phyloP scores from a whole-genome alignment of 2,113 vertebrate genomes.

The Typhlomys cinereus region DNA sequence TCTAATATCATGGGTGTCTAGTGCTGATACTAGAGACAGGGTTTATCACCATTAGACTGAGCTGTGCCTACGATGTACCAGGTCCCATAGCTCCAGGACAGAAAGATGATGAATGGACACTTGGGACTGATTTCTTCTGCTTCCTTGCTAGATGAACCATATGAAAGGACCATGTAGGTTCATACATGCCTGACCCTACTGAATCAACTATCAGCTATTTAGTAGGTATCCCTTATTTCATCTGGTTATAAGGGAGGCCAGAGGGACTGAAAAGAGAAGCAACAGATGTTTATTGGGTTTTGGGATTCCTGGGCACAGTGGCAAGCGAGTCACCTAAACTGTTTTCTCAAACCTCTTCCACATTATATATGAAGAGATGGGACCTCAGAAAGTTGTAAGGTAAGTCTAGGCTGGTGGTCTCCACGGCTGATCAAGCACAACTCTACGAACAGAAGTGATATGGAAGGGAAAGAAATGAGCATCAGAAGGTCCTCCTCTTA shows the following conservation, averaged over 20 bases:
- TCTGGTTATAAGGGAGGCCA: neutral
- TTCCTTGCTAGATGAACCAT: neutral
- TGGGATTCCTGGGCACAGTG: neutral
- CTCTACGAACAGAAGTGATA: neutral
- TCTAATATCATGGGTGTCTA: slow-evolving; percentile 43
- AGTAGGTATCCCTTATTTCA: neutral
- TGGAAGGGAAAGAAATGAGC: neutral
- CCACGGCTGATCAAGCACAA: neutral
- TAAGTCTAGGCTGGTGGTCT: neutral
- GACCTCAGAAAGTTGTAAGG: neutral
- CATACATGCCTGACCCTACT: neutral
- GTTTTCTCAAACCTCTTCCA: neutral
- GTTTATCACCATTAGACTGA: slow-evolving; percentile 6
- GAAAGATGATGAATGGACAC: slow-evolving; percentile 8
- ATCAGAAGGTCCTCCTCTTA: neutral
- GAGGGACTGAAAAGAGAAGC: neutral
- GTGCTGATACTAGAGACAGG: neutral
- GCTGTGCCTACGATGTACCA: neutral
- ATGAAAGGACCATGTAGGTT: neutral
- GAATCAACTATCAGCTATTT: neutral
- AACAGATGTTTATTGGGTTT: neutral
- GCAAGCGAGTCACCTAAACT: neutral
- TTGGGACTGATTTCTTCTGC: neutral
- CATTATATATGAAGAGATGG: neutral
- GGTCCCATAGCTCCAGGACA: neutral